A percentile compares a stretch with the other conserved stretches of the same genome.
phyloP scores from a whole-genome alignment of 2,888 invertebrate species.

The Eupithecia dodoneata region DNA sequence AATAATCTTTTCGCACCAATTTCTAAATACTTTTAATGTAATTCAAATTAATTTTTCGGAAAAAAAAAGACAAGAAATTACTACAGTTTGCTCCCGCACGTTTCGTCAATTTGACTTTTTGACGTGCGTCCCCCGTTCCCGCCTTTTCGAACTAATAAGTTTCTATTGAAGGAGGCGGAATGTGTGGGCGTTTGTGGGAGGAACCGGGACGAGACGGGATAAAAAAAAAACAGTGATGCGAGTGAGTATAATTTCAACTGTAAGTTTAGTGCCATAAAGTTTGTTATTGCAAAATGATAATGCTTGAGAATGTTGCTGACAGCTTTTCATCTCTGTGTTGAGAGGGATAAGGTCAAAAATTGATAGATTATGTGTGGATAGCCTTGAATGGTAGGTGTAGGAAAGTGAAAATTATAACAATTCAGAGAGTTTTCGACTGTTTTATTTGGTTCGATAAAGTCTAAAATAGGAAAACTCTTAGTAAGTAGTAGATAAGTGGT shows the following conservation, averaged over 20 bases:
- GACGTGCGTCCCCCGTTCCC: slow-evolving; percentile 31
- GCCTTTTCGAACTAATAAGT: slow-evolving; percentile 30
- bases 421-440: not conserved
- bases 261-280: not conserved
- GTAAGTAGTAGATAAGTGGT: not conserved
- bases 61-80: not conserved
- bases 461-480: not conserved
- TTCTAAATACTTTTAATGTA: not conserved
- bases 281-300: not conserved
- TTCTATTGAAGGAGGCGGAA: slow-evolving; percentile 8
- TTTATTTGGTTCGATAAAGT: not conserved
- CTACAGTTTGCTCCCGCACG: not conserved
- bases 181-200: slow-evolving; percentile 22
- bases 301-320: not conserved
- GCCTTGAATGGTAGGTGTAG: not conserved
- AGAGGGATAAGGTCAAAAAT: not conserved
- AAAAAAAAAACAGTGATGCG: not conserved
- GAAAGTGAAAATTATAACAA: not conserved
- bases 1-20: not conserved
- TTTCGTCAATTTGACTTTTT: slow-evolving; percentile 21
- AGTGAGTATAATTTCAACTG: slow-evolving; percentile 5
- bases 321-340: not conserved
- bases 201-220: not conserved
- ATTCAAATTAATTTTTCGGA: not conserved
- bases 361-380: not conserved